These are phyloP conservation scores for Sebastes oblongus DNA, from an alignment of 2,797 vertebrate species.

Conservation along the genomic window DNA sequence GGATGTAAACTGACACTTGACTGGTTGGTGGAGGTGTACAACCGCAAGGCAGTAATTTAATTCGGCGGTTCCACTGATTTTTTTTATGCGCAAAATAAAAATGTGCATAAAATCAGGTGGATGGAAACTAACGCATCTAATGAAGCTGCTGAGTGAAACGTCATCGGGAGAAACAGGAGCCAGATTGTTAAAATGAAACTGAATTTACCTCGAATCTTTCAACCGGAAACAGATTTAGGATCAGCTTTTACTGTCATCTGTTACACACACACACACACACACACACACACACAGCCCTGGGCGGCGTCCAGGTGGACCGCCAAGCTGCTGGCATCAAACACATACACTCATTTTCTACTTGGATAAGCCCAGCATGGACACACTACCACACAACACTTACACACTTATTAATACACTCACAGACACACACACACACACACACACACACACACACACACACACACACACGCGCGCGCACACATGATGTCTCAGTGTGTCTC, in stretches of 20 bases:
- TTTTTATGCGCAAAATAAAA: too few relatives aligned
- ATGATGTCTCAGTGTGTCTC: slow-evolving; percentile 27
- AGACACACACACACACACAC: slow-evolving; percentile 1
- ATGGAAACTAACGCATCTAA: too few relatives aligned
- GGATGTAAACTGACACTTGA: too few relatives aligned
- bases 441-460: background rate
- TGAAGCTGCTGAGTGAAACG: background rate
- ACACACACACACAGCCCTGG: slow-evolving; percentile 27
- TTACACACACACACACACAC: background rate
- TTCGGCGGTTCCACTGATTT: too few relatives aligned
- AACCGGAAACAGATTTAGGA: slow-evolving; percentile 9
- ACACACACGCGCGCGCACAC: slow-evolving; percentile 1
- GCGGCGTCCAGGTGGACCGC: slow-evolving; percentile 70
- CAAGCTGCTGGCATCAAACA: slow-evolving; percentile 62
- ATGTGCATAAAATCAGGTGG: too few relatives aligned
- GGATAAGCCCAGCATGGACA: slow-evolving; percentile 67
- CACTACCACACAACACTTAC: slow-evolving; percentile 31
- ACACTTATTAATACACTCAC: slow-evolving; percentile 29
- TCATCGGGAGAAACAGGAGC: background rate
- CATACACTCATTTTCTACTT: slow-evolving; percentile 71
- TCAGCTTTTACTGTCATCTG: slow-evolving; percentile 28
- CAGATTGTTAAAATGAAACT: background rate
- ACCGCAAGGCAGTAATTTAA: too few relatives aligned
- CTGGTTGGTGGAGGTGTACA: too few relatives aligned
- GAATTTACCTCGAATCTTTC: background rate